Evolutionary conservation across 2,113 vertebrate species (phyloP).

Genomic region (Anser brachyrhynchus): DNA sequence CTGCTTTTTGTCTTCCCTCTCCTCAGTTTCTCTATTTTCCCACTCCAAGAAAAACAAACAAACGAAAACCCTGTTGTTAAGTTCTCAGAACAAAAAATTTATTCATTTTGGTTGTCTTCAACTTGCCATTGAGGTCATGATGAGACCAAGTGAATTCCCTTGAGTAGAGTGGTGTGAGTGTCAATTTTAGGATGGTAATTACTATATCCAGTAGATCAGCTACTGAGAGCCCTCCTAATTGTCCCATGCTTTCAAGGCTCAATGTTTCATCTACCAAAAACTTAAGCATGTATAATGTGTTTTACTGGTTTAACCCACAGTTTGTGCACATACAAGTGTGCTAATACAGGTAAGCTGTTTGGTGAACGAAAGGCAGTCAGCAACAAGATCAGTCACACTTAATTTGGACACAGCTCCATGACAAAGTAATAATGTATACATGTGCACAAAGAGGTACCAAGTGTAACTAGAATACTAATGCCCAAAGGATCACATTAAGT

Average conservation of each 20-base stretch:
- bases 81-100: neutral
- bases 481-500: accelerated
- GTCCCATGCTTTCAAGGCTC: neutral
- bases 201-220: accelerated
- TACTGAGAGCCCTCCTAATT: accelerated
- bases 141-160: neutral
- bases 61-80: neutral
- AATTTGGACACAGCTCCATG: neutral
- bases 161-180: neutral
- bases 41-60: neutral
- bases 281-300: accelerated
- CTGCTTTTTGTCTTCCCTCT: neutral
- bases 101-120: neutral
- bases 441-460: accelerated
- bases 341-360: neutral
- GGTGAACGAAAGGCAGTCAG: neutral
- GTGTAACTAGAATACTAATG: neutral
- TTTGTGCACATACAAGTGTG: accelerated
- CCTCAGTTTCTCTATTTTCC: neutral
- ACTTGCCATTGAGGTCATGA: neutral
- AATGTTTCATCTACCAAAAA: no score
- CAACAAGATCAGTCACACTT: neutral
- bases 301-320: neutral
- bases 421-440: neutral
- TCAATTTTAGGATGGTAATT: neutral